Evolutionary conservation across 1,140 invertebrate species (phyloP), one percentile per base, ranked within the genome.

Genomic region (Papilio machaon): DNA sequence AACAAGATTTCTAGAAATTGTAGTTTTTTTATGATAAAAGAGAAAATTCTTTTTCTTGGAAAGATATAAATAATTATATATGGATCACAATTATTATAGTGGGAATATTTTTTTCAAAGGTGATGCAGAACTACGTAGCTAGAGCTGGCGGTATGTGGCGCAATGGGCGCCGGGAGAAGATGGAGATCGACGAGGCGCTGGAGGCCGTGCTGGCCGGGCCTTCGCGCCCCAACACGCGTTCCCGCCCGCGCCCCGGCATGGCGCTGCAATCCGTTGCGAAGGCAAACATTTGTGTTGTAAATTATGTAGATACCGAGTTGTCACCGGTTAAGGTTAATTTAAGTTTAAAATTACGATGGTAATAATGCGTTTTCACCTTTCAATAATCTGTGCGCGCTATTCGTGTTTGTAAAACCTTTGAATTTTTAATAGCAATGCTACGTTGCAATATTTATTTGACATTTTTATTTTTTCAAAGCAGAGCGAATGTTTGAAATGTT

Each of bases 61-160:
- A 35, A 35, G 11, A 13, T 35, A 17, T 15, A 15, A 64, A 70
- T 70, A 4, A 70, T 17, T 54, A 6, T 19, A 49, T 9, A 19
- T 60, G 11, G 13, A 35, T 38, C 30, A 64, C 30, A 2, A 70
- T 35, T 35, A 15, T 15, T 35, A 70, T 35, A 35, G 64, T 30
- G 10, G 10, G 4, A 17, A 23, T 30, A 19, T 43, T 11, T 19
- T 74, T 47, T 43, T 46, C 9, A n/a, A 43, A 74, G 73, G 0
- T 74, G 43, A 74, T 74, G 73, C 17, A 74, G 38, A 74, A 74
- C 73, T 23, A 15, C 73, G 73, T 10, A 30, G 30, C 9, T 11
- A 11, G 73, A 13, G 73, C 1, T 11, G 35, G 73, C n/a, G 38
- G 73, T 17, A 47, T n/a, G 38, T 38, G 64, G 64, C 23, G 30